Evolutionary conservation across 1,140 invertebrate genomes (phyloP), one percentile per base, ranked within the genome.

Genomic region (Zaprionus capensis): DNA sequence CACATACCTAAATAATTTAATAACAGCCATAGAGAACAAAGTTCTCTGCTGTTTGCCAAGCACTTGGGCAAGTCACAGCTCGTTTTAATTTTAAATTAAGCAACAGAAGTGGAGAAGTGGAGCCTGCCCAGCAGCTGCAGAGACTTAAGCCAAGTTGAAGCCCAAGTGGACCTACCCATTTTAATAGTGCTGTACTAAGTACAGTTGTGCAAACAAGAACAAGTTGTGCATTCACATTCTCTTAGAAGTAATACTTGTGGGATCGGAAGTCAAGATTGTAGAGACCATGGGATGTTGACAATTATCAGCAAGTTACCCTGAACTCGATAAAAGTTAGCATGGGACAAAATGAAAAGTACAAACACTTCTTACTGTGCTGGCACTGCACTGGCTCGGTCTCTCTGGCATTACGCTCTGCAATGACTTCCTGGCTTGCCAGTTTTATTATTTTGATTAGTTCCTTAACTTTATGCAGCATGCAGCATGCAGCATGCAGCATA

Each of bases 51-150:
- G 49, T 73, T 68, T 53, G 64, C 64, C n/a, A 63, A 74, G 28
- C 58, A 70, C 58, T 70, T 34, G 53, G 22, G 41, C 9, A 15
- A 68, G 59, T 61, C 36, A 36, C 53, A 22, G 56, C 36, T 41
- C 11, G 24, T 20, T 36, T 67, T 71, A 56, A 71, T 71, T 70
- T 49, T 58, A 63, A 63, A 71, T 71, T 70, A 63, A 63, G 62
- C 44, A 11, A 22, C 20, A 49, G 17, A 49, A 49, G 46, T 20
- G 36, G 20, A 22, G 17, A 51, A 51, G 46, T 20, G 36, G 20
- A 38, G 62, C 1, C 31, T 31, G 11, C 7, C 15, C 62, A 55
- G 62, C 62, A 55, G 62, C 62, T 65, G 62, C 49, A 49, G 9
- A 46, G 41, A 62, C 44, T 46, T 26, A n/a, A 28, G 26, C 28